Conservation (phyloP, 2,797 vertebrate genomes). For the Acomys russatus region DNA sequence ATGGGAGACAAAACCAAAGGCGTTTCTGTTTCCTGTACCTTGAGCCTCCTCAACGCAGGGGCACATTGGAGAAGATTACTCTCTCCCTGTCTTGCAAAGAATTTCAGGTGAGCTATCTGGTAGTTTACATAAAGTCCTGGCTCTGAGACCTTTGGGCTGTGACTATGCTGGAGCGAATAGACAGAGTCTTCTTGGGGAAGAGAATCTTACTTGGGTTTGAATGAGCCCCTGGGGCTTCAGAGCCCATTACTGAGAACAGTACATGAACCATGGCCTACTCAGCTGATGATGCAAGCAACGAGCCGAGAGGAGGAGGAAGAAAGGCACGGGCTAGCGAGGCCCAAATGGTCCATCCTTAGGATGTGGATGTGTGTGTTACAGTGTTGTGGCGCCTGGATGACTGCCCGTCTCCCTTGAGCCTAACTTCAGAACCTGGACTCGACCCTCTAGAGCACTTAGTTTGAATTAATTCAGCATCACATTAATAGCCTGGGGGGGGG, state of each 20-base stretch:
- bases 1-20: not conserved
- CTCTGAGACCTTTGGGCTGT: not conserved
- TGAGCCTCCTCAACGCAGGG: not conserved
- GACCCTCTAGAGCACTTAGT: not conserved
- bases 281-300: not conserved
- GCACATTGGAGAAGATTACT: not conserved
- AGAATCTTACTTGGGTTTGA: not conserved
- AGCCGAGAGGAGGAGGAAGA: not conserved
- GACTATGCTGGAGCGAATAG: not conserved
- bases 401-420: not conserved
- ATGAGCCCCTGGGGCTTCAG: not conserved
- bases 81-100: not conserved
- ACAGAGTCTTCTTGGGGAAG: not conserved
- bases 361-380: not conserved
- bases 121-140: not conserved
- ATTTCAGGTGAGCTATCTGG: not conserved
- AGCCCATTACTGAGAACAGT: not conserved
- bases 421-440: not conserved
- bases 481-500: not conserved
- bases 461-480: conserved; percentile 56
- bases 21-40: not conserved
- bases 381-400: not conserved
- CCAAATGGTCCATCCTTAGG: not conserved
- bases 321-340: not conserved
- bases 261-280: not conserved